Evolutionary conservation across 2,797 vertebrate species (phyloP).

Genomic region (Tolypeutes matacus): DNA sequence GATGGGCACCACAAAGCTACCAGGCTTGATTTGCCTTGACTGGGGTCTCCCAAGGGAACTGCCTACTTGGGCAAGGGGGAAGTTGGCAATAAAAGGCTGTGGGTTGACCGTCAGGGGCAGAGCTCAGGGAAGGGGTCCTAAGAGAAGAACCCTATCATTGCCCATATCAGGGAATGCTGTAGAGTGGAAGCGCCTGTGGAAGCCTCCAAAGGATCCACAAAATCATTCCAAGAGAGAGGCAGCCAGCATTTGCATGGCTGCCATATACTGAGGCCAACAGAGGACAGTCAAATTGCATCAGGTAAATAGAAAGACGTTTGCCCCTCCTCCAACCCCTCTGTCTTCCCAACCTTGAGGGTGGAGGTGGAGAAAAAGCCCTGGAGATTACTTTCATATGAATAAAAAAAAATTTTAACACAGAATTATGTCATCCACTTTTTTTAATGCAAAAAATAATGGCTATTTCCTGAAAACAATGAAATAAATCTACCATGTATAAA

Average conservation of each 20-base stretch:
- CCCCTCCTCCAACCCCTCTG: neutral
- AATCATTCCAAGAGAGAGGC: neutral
- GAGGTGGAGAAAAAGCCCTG: neutral
- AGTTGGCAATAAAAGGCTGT: neutral
- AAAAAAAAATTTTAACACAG: too few relatives aligned
- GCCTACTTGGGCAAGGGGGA: neutral
- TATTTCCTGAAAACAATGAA: constrained; percentile 28
- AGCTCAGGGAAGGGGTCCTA: neutral
- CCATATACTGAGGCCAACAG: neutral
- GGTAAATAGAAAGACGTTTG: neutral
- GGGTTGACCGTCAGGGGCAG: neutral
- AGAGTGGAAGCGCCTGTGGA: neutral
- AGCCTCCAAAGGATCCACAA: neutral
- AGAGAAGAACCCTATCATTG: neutral
- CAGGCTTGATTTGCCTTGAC: neutral
- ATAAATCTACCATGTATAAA: neutral
- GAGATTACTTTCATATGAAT: neutral
- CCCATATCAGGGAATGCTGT: neutral
- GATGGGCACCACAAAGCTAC: neutral
- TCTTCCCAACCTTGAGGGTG: neutral
- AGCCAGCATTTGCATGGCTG: neutral
- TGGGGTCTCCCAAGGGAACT: neutral
- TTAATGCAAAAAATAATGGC: neutral
- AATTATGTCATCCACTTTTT: constrained; percentile 2
- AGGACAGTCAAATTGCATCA: neutral